Evolutionary conservation across 2,888 invertebrate genomes (phyloP), one percentile per base, ranked within the genome.

Genomic region (Therioaphis trifolii): DNA sequence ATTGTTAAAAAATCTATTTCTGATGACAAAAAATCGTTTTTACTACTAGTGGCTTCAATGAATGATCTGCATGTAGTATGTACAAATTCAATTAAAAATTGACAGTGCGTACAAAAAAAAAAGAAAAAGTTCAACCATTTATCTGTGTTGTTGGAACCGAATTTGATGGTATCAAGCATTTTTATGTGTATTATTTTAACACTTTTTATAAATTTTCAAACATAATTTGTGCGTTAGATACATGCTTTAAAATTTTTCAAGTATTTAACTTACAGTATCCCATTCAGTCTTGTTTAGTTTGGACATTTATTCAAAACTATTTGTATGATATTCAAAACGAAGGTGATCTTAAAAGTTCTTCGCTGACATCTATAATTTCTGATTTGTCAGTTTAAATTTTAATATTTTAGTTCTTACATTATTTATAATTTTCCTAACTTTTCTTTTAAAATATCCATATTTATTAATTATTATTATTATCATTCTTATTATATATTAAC

Each of bases 161-260:
- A 0, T 58, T 58, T 11, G 58, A 35, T 35, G 18, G 11, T 52
- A 11, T 24, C 0, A 72, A 72, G 29, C n/a, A 72, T n/a, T 72
- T 52, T 72, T 72, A 21, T 72, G 52, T 72, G 7, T 72, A 72
- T n/a, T 72, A 72, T 52, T 72, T 72, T 29, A 72, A 52, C 52
- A 72, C 72, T 5, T 72, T 52, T 52, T 72, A 72, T 27, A 72
- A 72, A 29, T 12, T 52, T 52, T 4, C 52, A 0, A 72, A 52
- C 11, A 72, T 72, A 18, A 21, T 72, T 12, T n/a, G 29, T 15
- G 72, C 72, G 11, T 49, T 72, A 4, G 72, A 72, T 12, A 11
- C 52, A 29, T 72, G 52, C 29, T 72, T 72, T 0, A 74, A 72
- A 29, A 72, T 49, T 14, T 72, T 72, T 29, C 29, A 72, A 2